Evolutionary conservation across 2,113 vertebrate genomes (phyloP), one percentile per base, ranked within the genome.

Genomic region (Menidia beryllina): DNA sequence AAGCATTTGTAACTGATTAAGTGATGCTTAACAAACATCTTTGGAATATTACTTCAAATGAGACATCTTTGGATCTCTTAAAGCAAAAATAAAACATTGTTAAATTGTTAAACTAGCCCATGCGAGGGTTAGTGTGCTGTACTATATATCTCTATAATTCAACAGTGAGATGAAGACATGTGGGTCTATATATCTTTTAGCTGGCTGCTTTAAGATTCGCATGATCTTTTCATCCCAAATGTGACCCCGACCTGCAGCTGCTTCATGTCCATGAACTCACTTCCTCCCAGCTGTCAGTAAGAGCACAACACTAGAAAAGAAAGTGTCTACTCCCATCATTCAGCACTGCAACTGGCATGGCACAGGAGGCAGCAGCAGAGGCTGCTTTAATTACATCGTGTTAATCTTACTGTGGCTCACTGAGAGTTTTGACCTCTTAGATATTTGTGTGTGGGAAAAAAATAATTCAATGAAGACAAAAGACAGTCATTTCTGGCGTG

Each of bases 211-310:
- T 30, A 24, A 24, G 48, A 72, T 69, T 81, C 24, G 3, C 21
- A 67, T 47, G 21, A 54, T 60, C 34, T 47, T 50, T 53, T 71
- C 0, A 39, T 57, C 60, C 59, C 9, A 47, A 62, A 47, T 23
- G 47, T 75, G 82, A 82, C 76, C 71, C 52, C 15, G 24, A 74
- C 72, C 79, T 49, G 74, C 88, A 90, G 85, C 86, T 90, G 90
- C 67, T 80, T 75, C 36, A 54, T 48, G 57, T 76, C 59, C 72
- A 61, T 58, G 17, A 61, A 51, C 59, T 51, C 67, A 71, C 80
- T 82, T 89, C 87, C 87, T 82, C 63, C 49, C 86, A 87, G 87
- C 81, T 87, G 87, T 84, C 84, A 48, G 59, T 56, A 11, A n/a
- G 43, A 52, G 59, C 30, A 4, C 41, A 60, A 21, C 21, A 47